Evolutionary conservation across 2,888 invertebrate species (phyloP), one percentile per base, ranked within the genome.

Genomic region (Silvanus unidentatus): DNA sequence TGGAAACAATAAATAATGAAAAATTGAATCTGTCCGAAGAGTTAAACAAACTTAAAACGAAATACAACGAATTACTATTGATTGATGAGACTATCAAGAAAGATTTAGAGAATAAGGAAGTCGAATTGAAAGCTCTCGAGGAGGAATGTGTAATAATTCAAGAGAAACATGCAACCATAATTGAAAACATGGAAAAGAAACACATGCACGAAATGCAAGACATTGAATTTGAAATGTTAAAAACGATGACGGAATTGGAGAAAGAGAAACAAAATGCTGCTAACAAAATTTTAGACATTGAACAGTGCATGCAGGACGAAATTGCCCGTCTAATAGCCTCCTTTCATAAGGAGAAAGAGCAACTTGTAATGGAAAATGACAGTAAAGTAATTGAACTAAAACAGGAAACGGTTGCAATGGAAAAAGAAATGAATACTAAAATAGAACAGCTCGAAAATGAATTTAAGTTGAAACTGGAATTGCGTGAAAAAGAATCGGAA

Each of bases 401-500:
- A 39, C 72, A 75, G 51, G 65, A 70, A 27, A 63, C 66, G 12
- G 61, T 67, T 2, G 58, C 67, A 40, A 61, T 64, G 0, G 72
- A 74, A 54, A 60, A 66, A 2, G 70, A 73, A 55, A 63, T 71
- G 16, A 70, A 73, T 28, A n/a, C n/a, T n/a, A n/a, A 22, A 22
- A 22, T 22, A 8, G 8, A 22, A 22, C 22, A 22, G 8, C 22
- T 22, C 22, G 22, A 22, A 22, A 76, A 77, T 54, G 39, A 55
- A 1, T 68, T 64, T 16, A 69, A 73, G 53, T 58, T 65, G 14
- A 70, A 73, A 22, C 52, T 77, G 3, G 68, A 73, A 47, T 65
- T 68, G 2, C 73, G 76, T 58, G 68, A 73, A 54, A 60, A 63
- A 40, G 70, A 75, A 51, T 70, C 73, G 57, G 69, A 73, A 8